These are phyloP conservation scores for Nibea coibor DNA, from an alignment of 2,113 vertebrate genomes.

Conservation along the genomic window DNA sequence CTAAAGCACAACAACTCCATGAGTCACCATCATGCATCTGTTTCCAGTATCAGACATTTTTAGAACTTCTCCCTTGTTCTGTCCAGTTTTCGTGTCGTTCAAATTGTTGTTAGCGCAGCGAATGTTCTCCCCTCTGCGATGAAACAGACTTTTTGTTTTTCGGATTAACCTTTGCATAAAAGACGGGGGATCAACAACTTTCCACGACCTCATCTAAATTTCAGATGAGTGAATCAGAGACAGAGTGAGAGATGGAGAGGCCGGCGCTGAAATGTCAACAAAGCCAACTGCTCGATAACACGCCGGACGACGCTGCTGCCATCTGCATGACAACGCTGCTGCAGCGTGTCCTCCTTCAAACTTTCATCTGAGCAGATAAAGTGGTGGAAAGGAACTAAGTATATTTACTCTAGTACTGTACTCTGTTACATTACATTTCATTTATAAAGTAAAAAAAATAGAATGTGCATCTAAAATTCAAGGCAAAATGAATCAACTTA, in stretches of 20 bases:
- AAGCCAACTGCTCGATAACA: slow-evolving; percentile 71
- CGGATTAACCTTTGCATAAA: slow-evolving; percentile 34
- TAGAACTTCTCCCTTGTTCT: not conserved
- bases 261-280: slow-evolving; percentile 72
- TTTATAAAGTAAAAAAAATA: too few species aligned
- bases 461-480: too few species aligned
- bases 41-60: slow-evolving; percentile 10
- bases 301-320: slow-evolving; percentile 20
- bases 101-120: not conserved
- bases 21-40: slow-evolving; percentile 52
- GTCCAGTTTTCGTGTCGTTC: not conserved
- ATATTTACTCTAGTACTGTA: too few species aligned
- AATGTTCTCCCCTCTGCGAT: slow-evolving; percentile 16
- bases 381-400: not conserved
- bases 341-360: slow-evolving; percentile 31
- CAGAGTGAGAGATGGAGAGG: slow-evolving; percentile 62
- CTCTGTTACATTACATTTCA: too few species aligned
- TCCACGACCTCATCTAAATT: slow-evolving; percentile 70
- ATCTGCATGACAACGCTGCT: slow-evolving; percentile 49
- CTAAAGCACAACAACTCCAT: slow-evolving; percentile 16
- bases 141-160: slow-evolving; percentile 35
- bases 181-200: slow-evolving; percentile 50
- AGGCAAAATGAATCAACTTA: too few species aligned
- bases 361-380: not conserved
- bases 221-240: slow-evolving; percentile 79